Percentiles rank a stretch among this genome's conserved stretches.
These are phyloP conservation scores for Betta splendens DNA, from an alignment of 2,797 vertebrate species.

Conservation along the genomic window DNA sequence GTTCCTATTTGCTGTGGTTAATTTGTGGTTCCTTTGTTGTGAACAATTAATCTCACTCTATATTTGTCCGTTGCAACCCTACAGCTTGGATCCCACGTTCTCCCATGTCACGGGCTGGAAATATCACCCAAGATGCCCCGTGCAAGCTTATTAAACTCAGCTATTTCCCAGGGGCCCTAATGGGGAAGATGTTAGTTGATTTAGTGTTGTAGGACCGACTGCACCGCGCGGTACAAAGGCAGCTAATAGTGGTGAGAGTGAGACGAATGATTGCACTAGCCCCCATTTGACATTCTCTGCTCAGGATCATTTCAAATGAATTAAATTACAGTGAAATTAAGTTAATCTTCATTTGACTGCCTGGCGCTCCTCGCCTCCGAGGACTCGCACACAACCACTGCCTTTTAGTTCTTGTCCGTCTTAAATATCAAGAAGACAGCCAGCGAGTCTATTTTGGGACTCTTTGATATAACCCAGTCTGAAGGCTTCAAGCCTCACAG, in stretches of 20 bases:
- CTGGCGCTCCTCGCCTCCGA: constrained; percentile 39
- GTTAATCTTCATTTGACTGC: constrained; percentile 51
- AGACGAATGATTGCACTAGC: constrained; percentile 47
- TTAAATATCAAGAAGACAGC: constrained; percentile 37
- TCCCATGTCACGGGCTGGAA: constrained; percentile 2
- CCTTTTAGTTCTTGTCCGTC: constrained; percentile 18
- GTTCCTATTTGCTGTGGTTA: not conserved
- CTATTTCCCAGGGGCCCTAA: constrained; percentile 15
- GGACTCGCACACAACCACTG: constrained; percentile 28
- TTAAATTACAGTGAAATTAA: constrained; percentile 59
- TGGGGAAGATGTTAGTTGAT: constrained; percentile 23
- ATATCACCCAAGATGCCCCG: not conserved
- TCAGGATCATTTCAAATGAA: constrained; percentile 48
- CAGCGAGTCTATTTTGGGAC: constrained; percentile 43
- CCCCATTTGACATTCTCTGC: constrained; percentile 45
- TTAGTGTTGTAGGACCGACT: constrained; percentile 34
- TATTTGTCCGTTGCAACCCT: not conserved
- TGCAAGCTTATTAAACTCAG: not conserved
- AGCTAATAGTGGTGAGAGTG: constrained; percentile 40
- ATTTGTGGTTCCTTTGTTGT: not conserved
- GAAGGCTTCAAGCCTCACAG: constrained; percentile 15
- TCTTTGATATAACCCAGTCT: constrained; percentile 33
- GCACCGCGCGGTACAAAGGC: constrained; percentile 31
- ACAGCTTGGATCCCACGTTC: not conserved
- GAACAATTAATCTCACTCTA: constrained; percentile 3